Evolutionary conservation across 2,113 vertebrate species (phyloP).

Genomic region (Nicator chloris): DNA sequence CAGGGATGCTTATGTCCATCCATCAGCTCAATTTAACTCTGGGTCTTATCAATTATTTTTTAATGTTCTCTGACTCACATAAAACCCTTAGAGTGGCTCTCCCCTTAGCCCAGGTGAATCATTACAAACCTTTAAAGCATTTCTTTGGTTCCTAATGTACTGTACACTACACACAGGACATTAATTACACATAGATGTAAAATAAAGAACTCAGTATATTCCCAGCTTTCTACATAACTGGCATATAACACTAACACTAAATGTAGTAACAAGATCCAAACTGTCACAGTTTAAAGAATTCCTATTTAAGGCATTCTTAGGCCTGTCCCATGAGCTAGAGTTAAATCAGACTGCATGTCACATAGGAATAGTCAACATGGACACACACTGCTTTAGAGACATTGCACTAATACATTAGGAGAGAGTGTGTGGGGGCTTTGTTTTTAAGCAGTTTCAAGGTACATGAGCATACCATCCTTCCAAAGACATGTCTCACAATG

Average conservation of each 20-base stretch:
- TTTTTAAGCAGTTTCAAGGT: background rate
- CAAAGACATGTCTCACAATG: background rate
- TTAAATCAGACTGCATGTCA: background rate
- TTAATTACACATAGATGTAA: background rate
- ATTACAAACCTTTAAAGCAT: background rate
- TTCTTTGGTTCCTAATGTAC: background rate
- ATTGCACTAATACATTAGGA: background rate
- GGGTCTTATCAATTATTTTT: background rate
- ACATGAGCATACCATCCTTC: background rate
- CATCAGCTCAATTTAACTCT: background rate
- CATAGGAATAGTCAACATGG: background rate
- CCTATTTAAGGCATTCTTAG: background rate
- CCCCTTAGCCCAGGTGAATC: background rate
- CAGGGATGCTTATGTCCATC: background rate
- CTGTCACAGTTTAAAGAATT: background rate
- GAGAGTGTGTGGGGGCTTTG: accelerated
- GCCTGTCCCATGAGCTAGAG: background rate
- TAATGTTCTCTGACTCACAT: background rate
- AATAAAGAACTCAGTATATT: background rate
- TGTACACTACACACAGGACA: background rate
- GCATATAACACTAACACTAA: background rate
- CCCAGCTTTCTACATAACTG: background rate
- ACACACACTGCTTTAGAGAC: background rate
- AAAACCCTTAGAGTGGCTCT: background rate
- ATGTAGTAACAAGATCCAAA: background rate